Base-by-base conservation (phyloP, 2,797 vertebrate genomes). In the Podargus strigoides region DNA sequence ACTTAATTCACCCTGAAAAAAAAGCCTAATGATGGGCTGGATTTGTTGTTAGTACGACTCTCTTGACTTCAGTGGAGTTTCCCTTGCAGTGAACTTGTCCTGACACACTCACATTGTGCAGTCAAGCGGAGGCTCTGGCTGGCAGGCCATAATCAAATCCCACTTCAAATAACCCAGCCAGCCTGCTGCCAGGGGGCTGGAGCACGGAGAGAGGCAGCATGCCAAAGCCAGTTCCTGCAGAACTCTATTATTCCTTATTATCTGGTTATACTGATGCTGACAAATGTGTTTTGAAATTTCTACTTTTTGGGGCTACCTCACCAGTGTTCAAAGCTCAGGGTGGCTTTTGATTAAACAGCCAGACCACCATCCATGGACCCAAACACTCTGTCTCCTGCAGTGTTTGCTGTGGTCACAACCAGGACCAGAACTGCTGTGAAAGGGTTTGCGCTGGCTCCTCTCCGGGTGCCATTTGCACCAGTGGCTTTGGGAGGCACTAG, bases 61-160 rank as follows among this genome's bases (percentile, higher is more conserved):
- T 78, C 68, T 90, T 76, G 79, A 94, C 91, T 96, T 95, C 37
- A 56, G 55, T 36, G 27, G 42, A 56, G 67, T 90, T 83, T 91
- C 34, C 37, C 63, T 91, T 79, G 66, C 89, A 59, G 63, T 39
- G 69, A 85, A 73, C 69, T 95, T 90, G 52, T 70, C 69, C 69
- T 60, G 70, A 60, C 92, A 85, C 34, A 60, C 79, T 92, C 85
- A 30, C 50, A 39, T 42, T 94, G 63, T 64, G 30, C 41, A 92
- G 73, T 8, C 66, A 79, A 87, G 39, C 79, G 63, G 58, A 87
- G 42, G 59, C 24, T 49, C 47, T 88, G 59, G 47, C 74, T 95
- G 69, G 66, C 89, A 84, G 39, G 41, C n/a, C 32, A 16, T n/a
- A 49, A 72, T 84, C 50, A 69, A 91, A 86, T 75, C 56, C 59